Percentiles rank a stretch among this genome's conserved stretches.
Evolutionary conservation across 2,888 invertebrate species (phyloP).

Genomic region (Lycocerus yunnanus): DNA sequence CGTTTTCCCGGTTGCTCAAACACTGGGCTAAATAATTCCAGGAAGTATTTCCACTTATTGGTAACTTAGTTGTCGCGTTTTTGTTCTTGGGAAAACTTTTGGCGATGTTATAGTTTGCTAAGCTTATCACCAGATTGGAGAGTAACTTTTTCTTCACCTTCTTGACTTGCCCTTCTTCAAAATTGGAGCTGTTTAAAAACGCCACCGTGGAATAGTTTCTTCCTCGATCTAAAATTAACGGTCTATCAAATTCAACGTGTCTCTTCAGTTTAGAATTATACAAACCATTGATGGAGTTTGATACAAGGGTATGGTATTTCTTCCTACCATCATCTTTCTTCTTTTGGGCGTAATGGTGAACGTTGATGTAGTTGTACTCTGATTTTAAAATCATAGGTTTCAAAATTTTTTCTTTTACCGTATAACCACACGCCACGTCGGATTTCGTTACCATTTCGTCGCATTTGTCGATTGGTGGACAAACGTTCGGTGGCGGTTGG

Average conservation of each 20-base stretch:
- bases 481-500: not conserved
- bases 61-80: not conserved
- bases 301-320: not conserved
- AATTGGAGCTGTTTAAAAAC: not conserved
- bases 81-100: not conserved
- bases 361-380: slow-evolving; percentile 17
- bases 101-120: not conserved
- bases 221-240: not conserved
- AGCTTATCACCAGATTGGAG: not conserved
- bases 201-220: not conserved
- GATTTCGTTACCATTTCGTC: not conserved
- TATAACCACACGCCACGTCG: slow-evolving; percentile 17
- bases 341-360: slow-evolving; percentile 2
- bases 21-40: not conserved
- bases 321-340: not conserved
- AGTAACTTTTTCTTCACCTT: not conserved
- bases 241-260: not conserved
- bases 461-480: not conserved
- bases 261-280: not conserved
- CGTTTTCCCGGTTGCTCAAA: not conserved
- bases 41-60: not conserved
- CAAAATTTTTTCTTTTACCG: slow-evolving; percentile 14
- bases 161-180: not conserved
- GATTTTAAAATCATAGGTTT: slow-evolving; percentile 21
- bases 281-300: not conserved